Base-by-base conservation (phyloP, 1,140 invertebrate species). In the Sminthurinus signatus region DNA sequence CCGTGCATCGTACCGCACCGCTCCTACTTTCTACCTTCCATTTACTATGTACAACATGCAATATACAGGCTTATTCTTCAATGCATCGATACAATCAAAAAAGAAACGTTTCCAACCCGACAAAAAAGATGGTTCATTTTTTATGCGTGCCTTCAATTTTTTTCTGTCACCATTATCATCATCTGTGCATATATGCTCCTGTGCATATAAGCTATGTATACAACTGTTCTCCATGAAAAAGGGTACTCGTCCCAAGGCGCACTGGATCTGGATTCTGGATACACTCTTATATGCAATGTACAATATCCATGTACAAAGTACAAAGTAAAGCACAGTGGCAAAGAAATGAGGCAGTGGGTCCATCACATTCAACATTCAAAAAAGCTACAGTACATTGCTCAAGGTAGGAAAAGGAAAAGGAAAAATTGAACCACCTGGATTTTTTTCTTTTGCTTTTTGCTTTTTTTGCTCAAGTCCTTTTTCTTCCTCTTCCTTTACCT, bases 41-140 rank as follows among this genome's bases (percentile, higher is more conserved):
- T n/a, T n/a, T n/a, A n/a, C n/a, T 60, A 60, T 51, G 27, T 62
- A 39, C 58, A 60, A 15, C 44, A 46, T 36, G 32, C 50, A 62
- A 42, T 62, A 43, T 52, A 52, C 50, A 14, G 12, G 31, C 15
- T 3, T 8, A 27, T 27, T 12, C 12, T 27, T 39, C 29, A 56
- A 56, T 59, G 61, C 56, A 64, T 59, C 62, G 50, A 60, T 65
- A 56, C 57, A 65, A 55, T 60, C 42, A 52, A 65, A 55, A n/a
- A n/a, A 44, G 63, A 50, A 36, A 55, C 29, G 21, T 65, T 65
- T 65, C 59, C 55, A 60, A 39, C 48, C 63, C 27, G 52, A 36
- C 51, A 36, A 60, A 65, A 65, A 65, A 50, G 62, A 65, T 60
- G 63, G 57, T 65, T 58, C 52, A 65, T 51, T 65, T 65, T 65